Evolutionary conservation across 1,140 invertebrate genomes (phyloP).

Genomic region (Chironomus striatipennis): DNA sequence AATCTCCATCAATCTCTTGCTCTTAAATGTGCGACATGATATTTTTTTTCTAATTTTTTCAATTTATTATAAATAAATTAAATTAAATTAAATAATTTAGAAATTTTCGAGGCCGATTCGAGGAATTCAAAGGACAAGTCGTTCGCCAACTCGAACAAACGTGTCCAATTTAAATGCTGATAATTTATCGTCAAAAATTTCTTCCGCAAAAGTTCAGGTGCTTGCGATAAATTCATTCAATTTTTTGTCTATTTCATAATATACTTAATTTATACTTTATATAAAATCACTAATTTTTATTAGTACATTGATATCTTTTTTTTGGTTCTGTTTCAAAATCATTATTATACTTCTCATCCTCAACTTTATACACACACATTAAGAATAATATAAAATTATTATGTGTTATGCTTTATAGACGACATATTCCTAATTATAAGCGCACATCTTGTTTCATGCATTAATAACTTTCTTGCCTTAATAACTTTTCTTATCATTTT

Average conservation of each 20-base stretch:
- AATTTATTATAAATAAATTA: conserved; percentile 11
- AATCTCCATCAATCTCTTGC: conserved; percentile 13
- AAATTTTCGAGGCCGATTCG: conserved; percentile 24
- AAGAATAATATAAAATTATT: too few species aligned
- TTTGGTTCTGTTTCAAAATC: conserved; percentile 8
- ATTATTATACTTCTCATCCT: too few species aligned
- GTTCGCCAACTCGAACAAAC: conserved; percentile 19
- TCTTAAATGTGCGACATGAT: conserved; percentile 16
- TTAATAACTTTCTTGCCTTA: too few species aligned
- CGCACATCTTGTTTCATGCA: too few species aligned
- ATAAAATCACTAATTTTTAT: neutral
- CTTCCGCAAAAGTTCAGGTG: neutral
- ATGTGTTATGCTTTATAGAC: too few species aligned
- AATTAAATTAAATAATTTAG: neutral
- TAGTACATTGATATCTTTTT: neutral
- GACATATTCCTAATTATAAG: too few species aligned
- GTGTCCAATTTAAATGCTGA: conserved; percentile 1
- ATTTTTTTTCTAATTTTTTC: conserved; percentile 21
- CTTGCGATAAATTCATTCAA: neutral
- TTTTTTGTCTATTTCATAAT: neutral
- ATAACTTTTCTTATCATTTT: too few species aligned
- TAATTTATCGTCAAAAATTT: neutral
- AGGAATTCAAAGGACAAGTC: conserved; percentile 25
- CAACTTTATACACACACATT: too few species aligned
- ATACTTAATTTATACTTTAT: neutral